These are phyloP conservation scores for Tethya wilhelma DNA, from an alignment of 37 sponge, comb jelly and placozoan species.

Conservation along the genomic window DNA sequence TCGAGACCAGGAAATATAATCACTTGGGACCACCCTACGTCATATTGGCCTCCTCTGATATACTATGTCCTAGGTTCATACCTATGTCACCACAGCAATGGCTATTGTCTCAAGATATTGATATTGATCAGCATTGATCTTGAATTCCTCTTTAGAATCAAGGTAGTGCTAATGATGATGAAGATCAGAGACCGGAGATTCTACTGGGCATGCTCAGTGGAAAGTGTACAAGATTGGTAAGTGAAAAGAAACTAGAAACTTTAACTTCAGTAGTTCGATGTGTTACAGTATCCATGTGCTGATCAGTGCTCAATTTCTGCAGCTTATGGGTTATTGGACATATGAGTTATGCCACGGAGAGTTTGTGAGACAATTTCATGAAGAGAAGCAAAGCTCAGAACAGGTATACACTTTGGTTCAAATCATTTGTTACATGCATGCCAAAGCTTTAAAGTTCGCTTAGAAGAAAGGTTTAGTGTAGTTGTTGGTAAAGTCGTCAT, in stretches of 20 bases:
- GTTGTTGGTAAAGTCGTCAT: neutral
- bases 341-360: conserved; percentile 77
- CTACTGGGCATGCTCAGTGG: neutral
- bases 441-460: neutral
- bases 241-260: neutral
- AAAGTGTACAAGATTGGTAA: conserved; percentile 26
- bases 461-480: neutral
- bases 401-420: conserved; percentile 7
- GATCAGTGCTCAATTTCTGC: neutral
- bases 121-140: too few species aligned
- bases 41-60: too few species aligned
- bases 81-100: too few species aligned
- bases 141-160: too few species aligned
- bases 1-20: too few species aligned
- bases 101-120: too few species aligned
- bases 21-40: too few species aligned
- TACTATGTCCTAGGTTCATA: too few species aligned
- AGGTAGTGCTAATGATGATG: too few species aligned
- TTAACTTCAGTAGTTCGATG: too few species aligned
- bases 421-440: neutral
- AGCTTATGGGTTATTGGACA: conserved; percentile 80
- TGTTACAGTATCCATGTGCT: too few species aligned
- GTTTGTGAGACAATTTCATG: conserved; percentile 72
- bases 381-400: conserved; percentile 11
- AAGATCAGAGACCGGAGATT: too few species aligned